Evolutionary conservation across 2,113 vertebrate species (phyloP).

Genomic region (Lepidiolamprologus cunningtoni): DNA sequence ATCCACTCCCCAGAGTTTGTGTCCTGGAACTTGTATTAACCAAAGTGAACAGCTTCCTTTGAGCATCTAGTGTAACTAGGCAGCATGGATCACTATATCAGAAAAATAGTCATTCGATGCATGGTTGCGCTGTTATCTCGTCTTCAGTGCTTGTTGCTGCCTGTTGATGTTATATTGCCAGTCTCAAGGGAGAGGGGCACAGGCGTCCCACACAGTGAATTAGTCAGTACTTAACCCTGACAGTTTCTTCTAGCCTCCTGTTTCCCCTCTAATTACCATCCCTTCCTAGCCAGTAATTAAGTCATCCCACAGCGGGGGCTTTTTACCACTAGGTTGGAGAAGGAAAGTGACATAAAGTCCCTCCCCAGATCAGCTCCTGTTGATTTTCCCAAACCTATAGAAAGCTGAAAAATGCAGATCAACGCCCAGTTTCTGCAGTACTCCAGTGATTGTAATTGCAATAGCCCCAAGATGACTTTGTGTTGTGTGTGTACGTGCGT

Average conservation of each 20-base stretch:
- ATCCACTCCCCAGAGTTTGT: neutral
- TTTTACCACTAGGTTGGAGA: constrained; percentile 60
- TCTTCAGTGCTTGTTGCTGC: constrained; percentile 12
- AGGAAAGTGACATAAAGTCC: constrained; percentile 39
- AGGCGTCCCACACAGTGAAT: constrained; percentile 62
- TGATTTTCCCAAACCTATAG: constrained; percentile 22
- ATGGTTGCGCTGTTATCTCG: neutral
- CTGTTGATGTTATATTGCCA: constrained; percentile 27
- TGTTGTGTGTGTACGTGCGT: neutral
- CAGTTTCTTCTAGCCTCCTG: constrained; percentile 67
- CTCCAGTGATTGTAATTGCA: neutral
- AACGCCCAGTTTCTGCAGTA: neutral
- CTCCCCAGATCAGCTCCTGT: constrained; percentile 25
- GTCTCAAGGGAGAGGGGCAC: constrained; percentile 46
- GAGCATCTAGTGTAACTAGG: neutral
- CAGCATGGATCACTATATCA: neutral
- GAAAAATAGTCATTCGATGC: neutral
- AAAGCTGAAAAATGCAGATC: neutral
- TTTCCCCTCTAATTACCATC: constrained; percentile 70
- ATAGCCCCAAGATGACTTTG: neutral
- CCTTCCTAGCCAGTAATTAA: constrained; percentile 67
- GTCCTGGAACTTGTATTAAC: neutral
- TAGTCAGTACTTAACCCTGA: constrained; percentile 73
- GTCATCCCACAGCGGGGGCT: constrained; percentile 56
- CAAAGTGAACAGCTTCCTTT: neutral